These are phyloP conservation scores for Platyscapa corneri DNA, from an alignment of 1,140 invertebrate genomes.

Conservation along the genomic window DNA sequence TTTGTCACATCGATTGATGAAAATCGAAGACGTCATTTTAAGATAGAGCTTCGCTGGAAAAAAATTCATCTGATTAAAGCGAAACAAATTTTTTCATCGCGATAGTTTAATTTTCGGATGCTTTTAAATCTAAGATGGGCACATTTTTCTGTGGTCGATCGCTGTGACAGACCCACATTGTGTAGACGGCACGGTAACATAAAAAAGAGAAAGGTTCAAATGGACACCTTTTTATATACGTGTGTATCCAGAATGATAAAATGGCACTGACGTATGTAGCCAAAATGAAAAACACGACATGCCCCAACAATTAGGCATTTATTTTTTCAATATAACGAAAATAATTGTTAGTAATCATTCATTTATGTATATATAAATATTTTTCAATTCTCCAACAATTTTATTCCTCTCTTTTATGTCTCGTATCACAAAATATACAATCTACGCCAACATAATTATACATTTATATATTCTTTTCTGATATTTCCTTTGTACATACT, in stretches of 20 bases:
- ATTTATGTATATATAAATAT: constrained; percentile 53
- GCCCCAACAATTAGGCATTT: constrained; percentile 53
- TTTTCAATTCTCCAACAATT: constrained; percentile 26
- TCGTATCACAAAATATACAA: constrained; percentile 69
- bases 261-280: constrained; percentile 66
- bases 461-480: constrained; percentile 53
- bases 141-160: constrained; percentile 37
- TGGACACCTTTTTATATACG: background rate
- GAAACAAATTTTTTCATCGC: constrained; percentile 15
- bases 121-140: constrained; percentile 37
- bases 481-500: constrained; percentile 57
- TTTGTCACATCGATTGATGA: constrained; percentile 62
- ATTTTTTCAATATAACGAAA: constrained; percentile 39
- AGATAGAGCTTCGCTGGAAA: constrained; percentile 34
- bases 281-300: constrained; percentile 55
- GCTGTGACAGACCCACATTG: background rate
- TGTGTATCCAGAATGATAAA: constrained; percentile 52
- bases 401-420: constrained; percentile 31
- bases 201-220: constrained; percentile 26
- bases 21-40: constrained; percentile 54
- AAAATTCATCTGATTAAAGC: constrained; percentile 24
- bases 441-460: constrained; percentile 60
- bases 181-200: background rate
- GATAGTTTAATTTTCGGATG: constrained; percentile 29
- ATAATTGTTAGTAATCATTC: constrained; percentile 60